phyloP scores from a whole-genome alignment of 1,140 invertebrate species.

The Halyomorpha halys region DNA sequence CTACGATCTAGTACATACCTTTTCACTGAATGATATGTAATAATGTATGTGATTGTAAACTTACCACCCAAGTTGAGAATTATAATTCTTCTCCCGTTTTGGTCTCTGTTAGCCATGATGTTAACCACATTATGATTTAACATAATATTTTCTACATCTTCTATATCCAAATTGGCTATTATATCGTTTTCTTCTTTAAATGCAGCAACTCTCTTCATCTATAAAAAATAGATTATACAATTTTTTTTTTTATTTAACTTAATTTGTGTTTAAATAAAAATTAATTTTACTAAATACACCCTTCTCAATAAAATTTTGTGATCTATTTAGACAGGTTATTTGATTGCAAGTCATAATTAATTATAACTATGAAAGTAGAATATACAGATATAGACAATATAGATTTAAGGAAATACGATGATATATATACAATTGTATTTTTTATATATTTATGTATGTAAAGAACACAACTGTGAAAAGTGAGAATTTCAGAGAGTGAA shows the following conservation, averaged over 20 bases:
- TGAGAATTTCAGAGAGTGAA: background rate
- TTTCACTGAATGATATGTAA: too few relatives aligned
- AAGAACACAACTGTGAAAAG: too few relatives aligned
- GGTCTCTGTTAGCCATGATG: slow-evolving; percentile 55
- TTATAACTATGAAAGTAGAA: background rate
- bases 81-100: slow-evolving; percentile 51
- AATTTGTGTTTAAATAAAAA: background rate
- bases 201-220: slow-evolving; percentile 61
- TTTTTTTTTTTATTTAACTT: background rate
- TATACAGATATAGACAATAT: too few relatives aligned
- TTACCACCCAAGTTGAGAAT: slow-evolving; percentile 48
- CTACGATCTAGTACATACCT: too few relatives aligned
- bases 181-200: slow-evolving; percentile 56
- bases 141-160: slow-evolving; percentile 52
- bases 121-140: slow-evolving; percentile 60
- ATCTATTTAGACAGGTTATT: too few relatives aligned
- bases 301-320: too few relatives aligned
- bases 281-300: too few relatives aligned
- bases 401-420: too few relatives aligned
- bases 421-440: too few relatives aligned
- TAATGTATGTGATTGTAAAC: slow-evolving; percentile 17
- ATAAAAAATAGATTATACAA: slow-evolving; percentile 1
- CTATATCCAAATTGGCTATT: slow-evolving; percentile 50
- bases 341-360: too few relatives aligned
- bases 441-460: too few relatives aligned